Conservation (phyloP, 2,888 invertebrate genomes). For the Thalpophila matura region DNA sequence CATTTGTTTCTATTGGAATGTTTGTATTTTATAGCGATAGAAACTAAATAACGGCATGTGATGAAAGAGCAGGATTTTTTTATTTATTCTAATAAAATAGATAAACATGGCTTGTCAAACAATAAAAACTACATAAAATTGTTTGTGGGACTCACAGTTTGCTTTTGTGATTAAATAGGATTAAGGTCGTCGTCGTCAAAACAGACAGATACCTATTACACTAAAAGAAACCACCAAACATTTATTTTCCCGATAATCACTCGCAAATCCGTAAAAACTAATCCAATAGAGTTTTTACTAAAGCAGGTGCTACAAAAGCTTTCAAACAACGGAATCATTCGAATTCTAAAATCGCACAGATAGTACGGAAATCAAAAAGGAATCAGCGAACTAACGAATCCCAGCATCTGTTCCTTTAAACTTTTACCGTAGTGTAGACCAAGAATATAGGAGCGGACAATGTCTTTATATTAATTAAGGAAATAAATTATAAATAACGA, state of each 20-base stretch:
- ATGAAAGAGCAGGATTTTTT: too few species aligned
- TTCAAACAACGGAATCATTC: conserved; percentile 51
- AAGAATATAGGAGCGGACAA: conserved; percentile 54
- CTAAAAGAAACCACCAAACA: neutral
- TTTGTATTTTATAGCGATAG: neutral
- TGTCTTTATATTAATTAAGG: conserved; percentile 81
- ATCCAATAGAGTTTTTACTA: conserved; percentile 51
- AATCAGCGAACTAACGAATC: conserved; percentile 54
- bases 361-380: conserved; percentile 57
- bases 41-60: neutral
- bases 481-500: conserved; percentile 85
- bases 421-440: conserved; percentile 35
- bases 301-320: conserved; percentile 51
- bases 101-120: too few species aligned
- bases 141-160: neutral
- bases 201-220: neutral
- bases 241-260: conserved; percentile 2
- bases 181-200: neutral
- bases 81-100: conserved; percentile 2
- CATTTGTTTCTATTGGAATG: too few species aligned
- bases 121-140: too few species aligned
- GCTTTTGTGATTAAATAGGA: neutral
- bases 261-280: conserved; percentile 16
- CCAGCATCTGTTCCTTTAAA: conserved; percentile 52
- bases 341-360: conserved; percentile 47